Base-by-base conservation (phyloP, 2,113 vertebrate genomes). In the Grus americana region DNA sequence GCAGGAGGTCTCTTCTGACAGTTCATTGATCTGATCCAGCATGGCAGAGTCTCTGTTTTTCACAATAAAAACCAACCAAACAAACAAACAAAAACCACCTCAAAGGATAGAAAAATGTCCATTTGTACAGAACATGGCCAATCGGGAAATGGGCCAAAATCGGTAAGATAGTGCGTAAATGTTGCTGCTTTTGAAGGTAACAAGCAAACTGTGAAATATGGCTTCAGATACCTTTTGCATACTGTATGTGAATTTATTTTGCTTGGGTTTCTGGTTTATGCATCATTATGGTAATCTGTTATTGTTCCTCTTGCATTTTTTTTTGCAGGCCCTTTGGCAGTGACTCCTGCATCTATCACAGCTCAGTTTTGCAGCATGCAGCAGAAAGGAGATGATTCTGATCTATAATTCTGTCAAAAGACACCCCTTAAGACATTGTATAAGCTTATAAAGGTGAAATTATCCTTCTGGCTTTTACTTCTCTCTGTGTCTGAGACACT, bases 401-500 rank as follows among this genome's bases (percentile, higher is more conserved):
- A 95, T 97, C 85, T 65, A 79, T 55, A 91, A 55, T 55, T 91
- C 88, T 82, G 66, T 93, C 62, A 91, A 89, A 85, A 75, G 58
- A 84, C 49, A 65, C 73, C 75, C 54, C 57, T 82, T 81, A 79
- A 84, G 59, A 85, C 70, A 76, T 10, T 81, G 24, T 65, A 46
- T 68, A 92, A 89, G 49, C 79, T 84, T 68, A 44, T 72, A 93
- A 89, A 95, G 66, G 62, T 92, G 70, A 84, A 91, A 91, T 88
- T 79, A 30, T 85, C 49, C 62, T 92, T 88, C 86, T 63, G 62
- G n/a, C 10, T 81, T 94, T 79, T 66, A 44, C 61, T 89, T 68
- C n/a, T 75, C 40, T 79, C n/a, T 82, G 49, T 54, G 12, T n/a
- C 52, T 23, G 10, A 92, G 52, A 32, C 52, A 68, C 38, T 79